phyloP scores from a whole-genome alignment of 2,113 vertebrate species.

The Dasyornis broadbenti region DNA sequence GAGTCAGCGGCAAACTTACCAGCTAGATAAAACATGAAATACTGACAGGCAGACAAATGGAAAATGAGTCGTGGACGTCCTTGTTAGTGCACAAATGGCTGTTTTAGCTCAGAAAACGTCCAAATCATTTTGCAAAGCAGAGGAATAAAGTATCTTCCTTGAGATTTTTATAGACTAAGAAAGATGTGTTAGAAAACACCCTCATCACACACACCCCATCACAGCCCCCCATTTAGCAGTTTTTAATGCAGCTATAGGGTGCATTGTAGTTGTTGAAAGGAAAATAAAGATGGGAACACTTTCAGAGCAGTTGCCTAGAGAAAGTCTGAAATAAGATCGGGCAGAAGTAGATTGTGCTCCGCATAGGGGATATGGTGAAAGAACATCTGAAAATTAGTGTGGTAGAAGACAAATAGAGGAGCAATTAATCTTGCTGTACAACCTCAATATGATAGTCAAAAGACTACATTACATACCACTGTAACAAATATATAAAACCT shows the following conservation, averaged over 20 bases:
- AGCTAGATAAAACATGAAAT: conserved; percentile 1
- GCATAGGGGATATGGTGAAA: background rate
- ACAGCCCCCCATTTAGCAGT: background rate
- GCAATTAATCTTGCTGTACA: background rate
- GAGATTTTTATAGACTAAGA: background rate
- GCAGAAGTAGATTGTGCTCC: background rate
- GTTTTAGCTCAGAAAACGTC: background rate
- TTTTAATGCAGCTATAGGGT: background rate
- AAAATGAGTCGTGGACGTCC: background rate
- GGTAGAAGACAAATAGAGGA: background rate
- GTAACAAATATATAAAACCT: background rate
- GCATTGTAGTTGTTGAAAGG: background rate
- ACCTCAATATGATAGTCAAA: background rate
- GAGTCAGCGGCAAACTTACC: conserved; percentile 20
- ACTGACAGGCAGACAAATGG: background rate
- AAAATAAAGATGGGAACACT: background rate
- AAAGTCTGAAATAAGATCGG: background rate
- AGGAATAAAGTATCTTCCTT: background rate
- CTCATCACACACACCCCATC: background rate
- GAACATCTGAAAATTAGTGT: background rate
- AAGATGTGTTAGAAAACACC: background rate
- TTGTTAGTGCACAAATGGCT: background rate
- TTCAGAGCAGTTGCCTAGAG: background rate
- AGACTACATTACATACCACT: background rate
- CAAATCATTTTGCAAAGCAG: background rate